phyloP scores from a whole-genome alignment of 2,113 vertebrate species.

The Pogonocichla stellata region DNA sequence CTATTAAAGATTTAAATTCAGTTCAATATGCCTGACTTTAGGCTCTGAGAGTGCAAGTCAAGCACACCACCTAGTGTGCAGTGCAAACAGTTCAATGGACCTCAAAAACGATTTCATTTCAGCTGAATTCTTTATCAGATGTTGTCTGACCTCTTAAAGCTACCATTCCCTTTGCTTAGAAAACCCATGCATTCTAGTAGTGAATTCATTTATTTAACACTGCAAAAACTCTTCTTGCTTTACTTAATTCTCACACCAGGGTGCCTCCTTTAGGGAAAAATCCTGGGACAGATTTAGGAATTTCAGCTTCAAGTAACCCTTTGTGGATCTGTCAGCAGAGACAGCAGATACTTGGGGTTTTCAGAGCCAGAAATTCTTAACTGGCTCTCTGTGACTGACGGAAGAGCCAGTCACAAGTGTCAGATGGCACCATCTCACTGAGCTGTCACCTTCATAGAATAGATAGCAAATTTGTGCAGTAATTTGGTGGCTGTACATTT shows the following conservation, averaged over 20 bases:
- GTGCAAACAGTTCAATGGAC: constrained; percentile 6
- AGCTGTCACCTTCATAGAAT: background rate
- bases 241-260: background rate
- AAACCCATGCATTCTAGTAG: background rate
- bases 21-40: background rate
- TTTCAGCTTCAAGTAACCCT: background rate
- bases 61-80: constrained; percentile 67
- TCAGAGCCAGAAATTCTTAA: background rate
- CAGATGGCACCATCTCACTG: background rate
- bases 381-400: background rate
- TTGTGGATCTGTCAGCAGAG: background rate
- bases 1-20: background rate
- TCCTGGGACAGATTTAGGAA: background rate
- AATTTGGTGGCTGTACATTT: background rate
- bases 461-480: background rate
- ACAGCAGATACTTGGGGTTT: background rate
- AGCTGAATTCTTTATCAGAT: background rate
- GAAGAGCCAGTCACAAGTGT: background rate
- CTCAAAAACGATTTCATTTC: background rate
- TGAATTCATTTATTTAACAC: background rate
- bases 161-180: background rate
- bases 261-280: background rate
- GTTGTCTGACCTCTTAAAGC: background rate
- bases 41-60: constrained; percentile 30
- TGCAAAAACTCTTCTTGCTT: background rate